Evolutionary conservation across 2,113 vertebrate species (phyloP).

Genomic region (Cyprinus carpio): DNA sequence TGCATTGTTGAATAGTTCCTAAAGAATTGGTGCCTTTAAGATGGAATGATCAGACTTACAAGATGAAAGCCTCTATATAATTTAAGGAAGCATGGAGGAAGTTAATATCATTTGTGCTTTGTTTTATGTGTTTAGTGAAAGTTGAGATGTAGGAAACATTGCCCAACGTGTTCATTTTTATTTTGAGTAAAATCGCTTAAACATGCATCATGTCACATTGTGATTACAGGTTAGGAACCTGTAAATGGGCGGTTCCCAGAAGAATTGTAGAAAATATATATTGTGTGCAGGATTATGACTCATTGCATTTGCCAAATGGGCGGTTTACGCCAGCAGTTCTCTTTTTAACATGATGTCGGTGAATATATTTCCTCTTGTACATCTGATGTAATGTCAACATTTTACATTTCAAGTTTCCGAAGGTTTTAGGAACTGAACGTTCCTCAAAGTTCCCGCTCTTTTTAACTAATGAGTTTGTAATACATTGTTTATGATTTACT

Average conservation of each 20-base stretch:
- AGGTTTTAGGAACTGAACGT: neutral
- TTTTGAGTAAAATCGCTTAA: too few relatives aligned
- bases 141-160: neutral
- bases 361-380: too few relatives aligned
- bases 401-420: neutral
- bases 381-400: too few relatives aligned
- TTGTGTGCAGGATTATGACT: neutral
- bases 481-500: too few relatives aligned
- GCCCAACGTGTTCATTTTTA: neutral
- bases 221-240: neutral
- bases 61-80: neutral
- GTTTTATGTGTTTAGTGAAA: neutral
- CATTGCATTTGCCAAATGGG: neutral
- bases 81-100: neutral
- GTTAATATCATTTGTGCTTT: neutral
- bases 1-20: conserved; percentile 14
- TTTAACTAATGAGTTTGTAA: too few relatives aligned
- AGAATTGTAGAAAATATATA: neutral
- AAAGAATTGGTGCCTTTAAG: neutral
- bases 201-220: neutral
- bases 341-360: neutral
- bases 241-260: neutral
- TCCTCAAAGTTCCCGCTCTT: too few relatives aligned
- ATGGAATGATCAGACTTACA: neutral
- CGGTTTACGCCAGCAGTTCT: neutral